A percentile compares a stretch with the other conserved stretches of the same genome.
These are phyloP conservation scores for Chanos chanos DNA, from an alignment of 2,797 vertebrate species.

Conservation along the genomic window DNA sequence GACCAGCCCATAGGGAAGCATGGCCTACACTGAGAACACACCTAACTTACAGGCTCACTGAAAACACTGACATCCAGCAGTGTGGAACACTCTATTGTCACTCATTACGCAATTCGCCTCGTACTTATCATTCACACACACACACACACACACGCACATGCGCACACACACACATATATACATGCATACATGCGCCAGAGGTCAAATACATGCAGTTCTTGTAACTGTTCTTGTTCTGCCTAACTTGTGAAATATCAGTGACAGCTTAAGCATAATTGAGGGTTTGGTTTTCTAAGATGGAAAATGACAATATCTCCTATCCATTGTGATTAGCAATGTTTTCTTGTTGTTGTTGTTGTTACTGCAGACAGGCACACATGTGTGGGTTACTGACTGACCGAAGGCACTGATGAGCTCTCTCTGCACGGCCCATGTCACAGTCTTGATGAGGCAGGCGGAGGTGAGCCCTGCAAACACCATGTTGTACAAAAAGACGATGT, in stretches of 20 bases:
- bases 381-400: slow-evolving; percentile 71
- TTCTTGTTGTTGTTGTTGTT: too few relatives aligned
- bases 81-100: slow-evolving; percentile 9
- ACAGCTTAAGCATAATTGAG: too few relatives aligned
- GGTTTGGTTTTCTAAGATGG: too few relatives aligned
- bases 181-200: too few relatives aligned
- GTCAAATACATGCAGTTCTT: too few relatives aligned
- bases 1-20: slow-evolving; percentile 72
- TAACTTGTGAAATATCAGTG: too few relatives aligned
- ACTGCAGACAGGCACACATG: not conserved
- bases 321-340: too few relatives aligned
- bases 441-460: slow-evolving; percentile 90
- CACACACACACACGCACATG: not conserved
- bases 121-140: not conserved
- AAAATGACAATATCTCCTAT: too few relatives aligned
- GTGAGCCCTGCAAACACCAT: slow-evolving; percentile 91
- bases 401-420: slow-evolving; percentile 90
- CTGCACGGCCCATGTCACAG: slow-evolving; percentile 87
- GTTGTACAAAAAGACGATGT: slow-evolving; percentile 93
- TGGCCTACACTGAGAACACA: slow-evolving; percentile 63
- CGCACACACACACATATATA: too few relatives aligned
- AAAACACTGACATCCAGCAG: slow-evolving; percentile 41
- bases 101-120: too few relatives aligned
- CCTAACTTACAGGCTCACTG: slow-evolving; percentile 32
- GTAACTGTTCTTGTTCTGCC: too few relatives aligned